These are phyloP conservation scores for Oncorhynchus clarkii DNA, from an alignment of 2,113 vertebrate genomes.

Conservation along the genomic window DNA sequence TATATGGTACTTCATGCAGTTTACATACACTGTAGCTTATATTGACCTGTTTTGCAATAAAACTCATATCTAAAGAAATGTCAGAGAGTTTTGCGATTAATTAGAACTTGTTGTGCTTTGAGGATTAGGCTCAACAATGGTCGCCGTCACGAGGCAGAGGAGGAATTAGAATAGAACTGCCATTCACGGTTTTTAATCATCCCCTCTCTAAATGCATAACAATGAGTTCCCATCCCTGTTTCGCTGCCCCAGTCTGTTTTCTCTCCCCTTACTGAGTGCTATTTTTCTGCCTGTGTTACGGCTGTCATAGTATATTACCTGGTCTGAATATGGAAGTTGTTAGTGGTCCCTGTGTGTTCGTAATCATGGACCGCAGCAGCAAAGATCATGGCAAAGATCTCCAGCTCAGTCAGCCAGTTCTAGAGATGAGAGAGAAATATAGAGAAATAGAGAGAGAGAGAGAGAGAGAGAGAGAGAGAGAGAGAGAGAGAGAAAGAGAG, in stretches of 20 bases:
- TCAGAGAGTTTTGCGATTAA: too few relatives aligned
- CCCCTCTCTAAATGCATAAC: conserved; percentile 4
- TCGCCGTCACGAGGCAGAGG: too few relatives aligned
- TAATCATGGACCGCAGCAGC: conserved; percentile 94
- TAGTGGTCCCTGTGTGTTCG: conserved; percentile 95
- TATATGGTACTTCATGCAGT: too few relatives aligned
- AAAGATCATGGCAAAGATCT: conserved; percentile 95
- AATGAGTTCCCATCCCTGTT: neutral
- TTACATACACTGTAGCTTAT: too few relatives aligned
- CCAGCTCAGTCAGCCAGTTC: conserved; percentile 95
- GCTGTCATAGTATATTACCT: conserved; percentile 52
- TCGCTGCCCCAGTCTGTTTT: neutral
- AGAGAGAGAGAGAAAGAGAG: too few relatives aligned
- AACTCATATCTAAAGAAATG: too few relatives aligned
- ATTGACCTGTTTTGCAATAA: too few relatives aligned
- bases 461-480: neutral
- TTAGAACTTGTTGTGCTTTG: too few relatives aligned
- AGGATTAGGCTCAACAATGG: too few relatives aligned
- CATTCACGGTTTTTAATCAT: neutral
- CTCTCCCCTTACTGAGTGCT: neutral
- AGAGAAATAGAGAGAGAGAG: neutral
- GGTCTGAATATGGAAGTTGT: conserved; percentile 98
- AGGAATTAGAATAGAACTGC: too few relatives aligned
- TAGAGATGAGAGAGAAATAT: conserved; percentile 56
- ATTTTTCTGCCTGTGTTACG: neutral